These are phyloP conservation scores for Addax nasomaculatus DNA, from an alignment of 2,113 vertebrate species.

Conservation along the genomic window DNA sequence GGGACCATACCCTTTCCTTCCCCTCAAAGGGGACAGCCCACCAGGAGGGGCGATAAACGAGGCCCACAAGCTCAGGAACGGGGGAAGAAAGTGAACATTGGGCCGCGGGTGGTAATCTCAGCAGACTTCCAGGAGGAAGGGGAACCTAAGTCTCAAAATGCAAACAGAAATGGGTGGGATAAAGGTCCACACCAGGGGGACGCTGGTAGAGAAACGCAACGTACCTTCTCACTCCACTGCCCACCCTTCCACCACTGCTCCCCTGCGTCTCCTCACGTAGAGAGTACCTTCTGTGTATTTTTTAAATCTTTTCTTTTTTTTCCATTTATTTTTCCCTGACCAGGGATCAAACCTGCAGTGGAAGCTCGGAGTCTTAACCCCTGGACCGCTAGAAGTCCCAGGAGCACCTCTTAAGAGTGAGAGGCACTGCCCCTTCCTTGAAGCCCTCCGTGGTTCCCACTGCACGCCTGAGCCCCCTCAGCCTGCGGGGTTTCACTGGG, in stretches of 20 bases:
- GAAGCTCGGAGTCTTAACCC: background rate
- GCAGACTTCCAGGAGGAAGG: background rate
- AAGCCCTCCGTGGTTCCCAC: background rate
- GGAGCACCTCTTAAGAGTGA: background rate
- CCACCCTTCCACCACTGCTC: background rate
- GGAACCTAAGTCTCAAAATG: background rate
- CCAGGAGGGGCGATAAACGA: background rate
- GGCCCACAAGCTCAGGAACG: background rate
- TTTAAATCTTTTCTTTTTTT: background rate
- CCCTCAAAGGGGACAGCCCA: background rate
- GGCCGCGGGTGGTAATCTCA: background rate
- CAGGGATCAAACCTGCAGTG: background rate
- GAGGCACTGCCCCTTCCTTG: background rate
- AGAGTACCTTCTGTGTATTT: background rate
- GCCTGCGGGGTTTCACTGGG: accelerated
- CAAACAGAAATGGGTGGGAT: background rate
- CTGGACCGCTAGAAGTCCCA: background rate
- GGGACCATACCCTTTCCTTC: background rate
- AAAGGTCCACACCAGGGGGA: background rate
- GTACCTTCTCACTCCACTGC: background rate
- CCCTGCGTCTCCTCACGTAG: background rate
- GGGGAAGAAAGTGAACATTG: background rate
- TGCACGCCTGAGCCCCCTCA: accelerated
- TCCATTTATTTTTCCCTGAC: background rate
- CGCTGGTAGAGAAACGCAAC: background rate